These are phyloP conservation scores for Linnaemya tessellans DNA, from an alignment of 2,888 invertebrate species.

Conservation along the genomic window DNA sequence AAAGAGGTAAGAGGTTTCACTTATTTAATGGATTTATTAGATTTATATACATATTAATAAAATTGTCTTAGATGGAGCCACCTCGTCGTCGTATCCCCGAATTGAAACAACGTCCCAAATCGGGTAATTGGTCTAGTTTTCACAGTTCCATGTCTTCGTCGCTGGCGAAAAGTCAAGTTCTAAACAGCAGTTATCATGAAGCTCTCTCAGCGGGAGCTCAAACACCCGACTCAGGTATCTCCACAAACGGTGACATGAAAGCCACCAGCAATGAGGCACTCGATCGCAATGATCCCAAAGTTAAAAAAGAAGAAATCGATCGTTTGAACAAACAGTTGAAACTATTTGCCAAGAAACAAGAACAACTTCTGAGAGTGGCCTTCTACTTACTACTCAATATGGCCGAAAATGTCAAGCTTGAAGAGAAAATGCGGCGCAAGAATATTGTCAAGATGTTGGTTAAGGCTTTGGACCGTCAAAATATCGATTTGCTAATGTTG, in stretches of 20 bases:
- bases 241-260: slow-evolving; percentile 76
- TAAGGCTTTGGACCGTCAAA: slow-evolving; percentile 94
- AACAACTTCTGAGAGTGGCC: slow-evolving; percentile 94
- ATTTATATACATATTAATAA: neutral
- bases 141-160: slow-evolving; percentile 84
- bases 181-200: slow-evolving; percentile 89
- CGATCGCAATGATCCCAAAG: slow-evolving; percentile 82
- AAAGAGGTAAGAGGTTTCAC: slow-evolving; percentile 79
- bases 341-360: slow-evolving; percentile 94
- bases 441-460: slow-evolving; percentile 94
- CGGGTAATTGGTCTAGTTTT: slow-evolving; percentile 87
- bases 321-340: slow-evolving; percentile 90
- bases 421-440: slow-evolving; percentile 98
- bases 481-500: slow-evolving; percentile 93
- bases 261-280: slow-evolving; percentile 81
- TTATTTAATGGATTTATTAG: neutral
- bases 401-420: slow-evolving; percentile 96
- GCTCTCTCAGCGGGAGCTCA: slow-evolving; percentile 83
- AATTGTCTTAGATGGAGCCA: slow-evolving; percentile 84
- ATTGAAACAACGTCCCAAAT: slow-evolving; percentile 89
- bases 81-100: slow-evolving; percentile 89
- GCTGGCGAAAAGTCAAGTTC: slow-evolving; percentile 85
- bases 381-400: slow-evolving; percentile 97
- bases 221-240: slow-evolving; percentile 79
- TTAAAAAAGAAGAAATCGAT: slow-evolving; percentile 89